Base-by-base conservation (phyloP, 2,113 vertebrate species). In the Anhinga rufa region DNA sequence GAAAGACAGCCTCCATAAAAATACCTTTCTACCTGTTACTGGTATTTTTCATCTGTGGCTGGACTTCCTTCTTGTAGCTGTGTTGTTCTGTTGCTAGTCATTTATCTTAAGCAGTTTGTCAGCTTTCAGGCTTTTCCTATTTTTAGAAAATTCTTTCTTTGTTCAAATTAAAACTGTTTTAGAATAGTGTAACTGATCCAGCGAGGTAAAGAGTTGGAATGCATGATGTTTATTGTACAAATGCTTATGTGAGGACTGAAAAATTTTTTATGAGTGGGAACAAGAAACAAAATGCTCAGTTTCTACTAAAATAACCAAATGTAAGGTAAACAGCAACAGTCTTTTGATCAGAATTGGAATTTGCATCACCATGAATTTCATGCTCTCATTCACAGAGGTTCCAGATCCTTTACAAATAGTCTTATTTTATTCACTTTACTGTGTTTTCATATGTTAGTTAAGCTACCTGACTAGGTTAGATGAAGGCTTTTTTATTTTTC, bases 401-500 rank as follows among this genome's bases (percentile, higher is more conserved):
- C 49, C 44, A 65, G 26, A 62, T 80, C 74, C 76, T 77, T 90
- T 86, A 83, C 4, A 72, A 91, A 81, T 69, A 74, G 54, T 91
- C 70, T 84, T 86, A 72, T 5, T 71, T 85, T 82, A 55, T 57
- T 89, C 36, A 60, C 74, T 86, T 80, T 51, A 32, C 26, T 90
- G 4, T 90, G 38, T 68, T 93, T 89, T 72, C 28, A 12, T 54
- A n/a, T 68, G 25, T 66, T 74, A 80, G 48, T 82, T 72, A 60
- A 64, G 40, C 52, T 86, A 9, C 32, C 36, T 96, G 57, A 91
- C 80, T 95, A 93, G 58, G 20, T 20, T 94, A 95, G 91, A 70
- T 77, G 69, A 93, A 87, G 48, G 80, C 81, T 91, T 95, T 96
- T 60, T 82, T 82, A 89, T 48, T 90, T 86, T 75, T 90, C 82